Evolutionary conservation across 2,113 vertebrate species (phyloP).

Genomic region (Sander lucioperca): DNA sequence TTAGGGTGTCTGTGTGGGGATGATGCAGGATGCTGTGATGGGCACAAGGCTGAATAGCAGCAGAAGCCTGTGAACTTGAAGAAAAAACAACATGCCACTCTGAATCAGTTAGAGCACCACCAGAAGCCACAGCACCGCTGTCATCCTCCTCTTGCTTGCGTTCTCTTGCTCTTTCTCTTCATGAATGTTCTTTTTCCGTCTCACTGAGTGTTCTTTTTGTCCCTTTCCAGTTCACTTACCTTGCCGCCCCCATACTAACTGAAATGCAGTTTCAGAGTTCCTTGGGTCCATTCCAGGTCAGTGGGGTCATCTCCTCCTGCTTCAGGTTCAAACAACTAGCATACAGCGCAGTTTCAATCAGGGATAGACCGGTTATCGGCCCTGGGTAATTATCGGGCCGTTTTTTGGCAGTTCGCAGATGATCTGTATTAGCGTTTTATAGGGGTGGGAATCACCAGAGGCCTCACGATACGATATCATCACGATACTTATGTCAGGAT

Average conservation of each 20-base stretch:
- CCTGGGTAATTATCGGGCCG: too few relatives aligned
- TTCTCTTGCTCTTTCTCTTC: constrained; percentile 1
- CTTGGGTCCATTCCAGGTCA: constrained; percentile 7
- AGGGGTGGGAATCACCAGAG: too few relatives aligned
- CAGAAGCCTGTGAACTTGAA: constrained; percentile 25
- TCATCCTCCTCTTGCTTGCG: background rate
- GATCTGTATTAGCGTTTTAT: too few relatives aligned
- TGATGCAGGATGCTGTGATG: constrained; percentile 33
- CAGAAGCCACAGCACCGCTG: constrained; percentile 9
- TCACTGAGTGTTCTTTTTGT: constrained; percentile 8
- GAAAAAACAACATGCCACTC: constrained; percentile 70
- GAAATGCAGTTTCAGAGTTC: background rate
- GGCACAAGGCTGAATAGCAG: constrained; percentile 61
- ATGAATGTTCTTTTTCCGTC: constrained; percentile 10
- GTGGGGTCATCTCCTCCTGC: background rate
- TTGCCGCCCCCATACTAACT: background rate
- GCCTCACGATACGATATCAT: too few relatives aligned
- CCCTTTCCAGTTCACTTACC: constrained; percentile 30
- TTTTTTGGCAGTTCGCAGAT: too few relatives aligned
- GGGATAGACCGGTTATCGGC: too few relatives aligned
- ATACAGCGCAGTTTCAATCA: background rate
- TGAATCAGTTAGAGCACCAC: constrained; percentile 52
- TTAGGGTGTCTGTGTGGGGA: background rate
- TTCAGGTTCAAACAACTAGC: background rate
- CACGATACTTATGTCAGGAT: too few relatives aligned